These are phyloP conservation scores for Lophura nycthemera DNA, from an alignment of 2,113 vertebrate species.

Conservation along the genomic window DNA sequence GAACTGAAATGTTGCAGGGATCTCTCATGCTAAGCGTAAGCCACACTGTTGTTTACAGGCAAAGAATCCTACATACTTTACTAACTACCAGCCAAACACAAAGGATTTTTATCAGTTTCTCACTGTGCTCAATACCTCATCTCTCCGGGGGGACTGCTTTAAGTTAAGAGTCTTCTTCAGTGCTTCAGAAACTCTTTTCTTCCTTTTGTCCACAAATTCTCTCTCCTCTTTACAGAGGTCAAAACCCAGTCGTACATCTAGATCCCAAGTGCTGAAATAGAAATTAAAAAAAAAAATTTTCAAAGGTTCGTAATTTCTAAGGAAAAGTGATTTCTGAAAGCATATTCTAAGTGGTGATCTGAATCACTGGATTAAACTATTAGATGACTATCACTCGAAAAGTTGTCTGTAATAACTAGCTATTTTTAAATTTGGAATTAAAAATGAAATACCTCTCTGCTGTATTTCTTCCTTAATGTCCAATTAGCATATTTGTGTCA, in stretches of 20 bases:
- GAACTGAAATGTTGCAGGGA: background rate
- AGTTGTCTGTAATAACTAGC: background rate
- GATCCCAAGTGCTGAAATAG: conserved; percentile 68
- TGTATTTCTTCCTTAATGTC: background rate
- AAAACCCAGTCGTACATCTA: conserved; percentile 85
- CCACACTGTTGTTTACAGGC: background rate
- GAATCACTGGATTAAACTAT: background rate
- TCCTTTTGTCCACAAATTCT: conserved; percentile 83
- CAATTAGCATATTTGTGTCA: background rate
- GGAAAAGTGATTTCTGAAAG: background rate
- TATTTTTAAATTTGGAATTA: background rate
- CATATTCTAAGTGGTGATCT: background rate
- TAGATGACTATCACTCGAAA: background rate
- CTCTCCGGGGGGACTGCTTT: conserved; percentile 45
- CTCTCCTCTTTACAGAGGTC: conserved; percentile 83
- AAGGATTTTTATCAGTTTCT: background rate
- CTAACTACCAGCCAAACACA: background rate
- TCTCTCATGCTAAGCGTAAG: background rate
- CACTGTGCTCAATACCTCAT: conserved; percentile 73
- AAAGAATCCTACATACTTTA: background rate
- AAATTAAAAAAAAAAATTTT: background rate
- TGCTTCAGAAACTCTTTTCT: conserved; percentile 72
- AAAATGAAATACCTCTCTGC: background rate
- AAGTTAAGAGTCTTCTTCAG: conserved; percentile 77
- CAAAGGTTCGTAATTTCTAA: background rate